These are phyloP conservation scores for Echinarachnius parma DNA, from an alignment of 53 echinoderm and acorn worm genomes.

Conservation along the genomic window DNA sequence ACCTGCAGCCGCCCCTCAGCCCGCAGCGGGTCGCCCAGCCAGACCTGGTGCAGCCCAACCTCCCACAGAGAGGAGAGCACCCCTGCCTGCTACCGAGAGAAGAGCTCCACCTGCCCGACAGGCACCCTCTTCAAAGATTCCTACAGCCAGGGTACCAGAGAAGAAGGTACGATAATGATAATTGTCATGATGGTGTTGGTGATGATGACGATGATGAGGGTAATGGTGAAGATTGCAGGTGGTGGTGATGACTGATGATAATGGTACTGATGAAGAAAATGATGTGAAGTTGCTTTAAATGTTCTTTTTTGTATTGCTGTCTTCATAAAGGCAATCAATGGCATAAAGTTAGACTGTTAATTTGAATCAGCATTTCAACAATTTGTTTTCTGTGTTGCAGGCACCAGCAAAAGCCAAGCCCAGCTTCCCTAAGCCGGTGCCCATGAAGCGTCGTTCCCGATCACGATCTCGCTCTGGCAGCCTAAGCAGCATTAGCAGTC, in stretches of 20 bases:
- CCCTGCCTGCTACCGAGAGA: slow-evolving; percentile 5
- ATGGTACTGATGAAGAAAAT: too few relatives aligned
- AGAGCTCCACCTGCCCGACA: background rate
- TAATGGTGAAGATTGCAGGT: too few relatives aligned
- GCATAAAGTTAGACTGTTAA: too few relatives aligned
- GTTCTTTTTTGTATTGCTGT: too few relatives aligned
- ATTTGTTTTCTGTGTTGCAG: too few relatives aligned
- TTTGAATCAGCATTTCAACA: too few relatives aligned
- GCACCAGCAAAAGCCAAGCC: slow-evolving; percentile 25
- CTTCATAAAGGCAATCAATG: too few relatives aligned
- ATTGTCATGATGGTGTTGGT: too few relatives aligned
- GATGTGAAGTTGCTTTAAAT: too few relatives aligned
- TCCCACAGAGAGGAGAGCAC: background rate
- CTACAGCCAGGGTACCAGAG: background rate
- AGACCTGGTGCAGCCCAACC: slow-evolving; percentile 16
- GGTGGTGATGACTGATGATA: too few relatives aligned
- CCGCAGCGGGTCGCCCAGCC: background rate
- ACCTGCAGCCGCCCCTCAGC: background rate
- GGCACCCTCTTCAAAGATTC: background rate
- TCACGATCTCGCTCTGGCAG: slow-evolving; percentile 51
- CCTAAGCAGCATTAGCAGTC: slow-evolving; percentile 72
- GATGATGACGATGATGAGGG: too few relatives aligned
- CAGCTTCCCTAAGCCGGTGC: slow-evolving; percentile 35
- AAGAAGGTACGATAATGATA: slow-evolving; percentile 42
- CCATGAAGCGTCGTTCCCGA: slow-evolving; percentile 51